Conservation (phyloP, 2,888 invertebrate genomes). For the Andrena dorsata region DNA sequence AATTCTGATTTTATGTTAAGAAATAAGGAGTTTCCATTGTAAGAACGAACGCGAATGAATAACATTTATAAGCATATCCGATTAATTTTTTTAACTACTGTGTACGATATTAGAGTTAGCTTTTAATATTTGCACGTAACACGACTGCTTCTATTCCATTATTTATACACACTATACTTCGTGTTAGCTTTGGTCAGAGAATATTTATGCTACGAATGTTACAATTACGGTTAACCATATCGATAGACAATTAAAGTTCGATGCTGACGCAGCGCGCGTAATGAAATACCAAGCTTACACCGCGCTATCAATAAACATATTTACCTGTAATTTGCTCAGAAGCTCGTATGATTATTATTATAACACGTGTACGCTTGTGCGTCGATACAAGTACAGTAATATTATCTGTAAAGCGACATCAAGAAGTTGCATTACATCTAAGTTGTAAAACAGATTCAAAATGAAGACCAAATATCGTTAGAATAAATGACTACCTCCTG, state of each 20-base stretch:
- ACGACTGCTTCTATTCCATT: conserved; percentile 19
- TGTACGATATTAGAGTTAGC: conserved; percentile 19
- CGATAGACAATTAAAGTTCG: neutral
- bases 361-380: neutral
- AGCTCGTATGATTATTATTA: neutral
- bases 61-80: conserved; percentile 8
- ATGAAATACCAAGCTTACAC: conserved; percentile 21
- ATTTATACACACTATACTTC: conserved; percentile 15
- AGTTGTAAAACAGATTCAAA: conserved; percentile 5
- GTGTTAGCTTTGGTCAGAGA: neutral
- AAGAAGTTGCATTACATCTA: neutral
- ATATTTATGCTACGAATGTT: conserved; percentile 13
- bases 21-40: conserved; percentile 20
- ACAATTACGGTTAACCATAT: conserved; percentile 7
- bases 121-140: conserved; percentile 14
- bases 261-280: neutral
- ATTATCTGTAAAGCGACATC: neutral
- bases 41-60: neutral
- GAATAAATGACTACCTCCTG: conserved; percentile 45
- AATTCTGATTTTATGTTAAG: neutral
- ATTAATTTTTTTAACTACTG: conserved; percentile 15
- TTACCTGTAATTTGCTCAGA: conserved; percentile 11
- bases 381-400: conserved; percentile 13
- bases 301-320: conserved; percentile 19
- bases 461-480: conserved; percentile 31